phyloP scores from a whole-genome alignment of 2,797 vertebrate species.

The Crotalus adamanteus region DNA sequence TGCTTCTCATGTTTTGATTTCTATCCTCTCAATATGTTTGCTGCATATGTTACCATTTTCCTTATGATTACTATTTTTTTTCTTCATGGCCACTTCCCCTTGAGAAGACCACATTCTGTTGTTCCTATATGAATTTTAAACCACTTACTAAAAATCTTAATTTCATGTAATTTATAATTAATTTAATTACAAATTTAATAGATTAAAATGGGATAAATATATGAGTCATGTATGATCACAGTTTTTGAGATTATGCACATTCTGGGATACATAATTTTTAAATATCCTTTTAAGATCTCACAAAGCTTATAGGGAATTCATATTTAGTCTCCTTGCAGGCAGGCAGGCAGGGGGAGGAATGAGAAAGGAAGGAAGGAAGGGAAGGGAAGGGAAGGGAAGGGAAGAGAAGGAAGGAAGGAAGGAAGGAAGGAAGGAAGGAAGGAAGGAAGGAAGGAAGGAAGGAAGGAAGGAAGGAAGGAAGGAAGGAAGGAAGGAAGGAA shows the following conservation, averaged over 20 bases:
- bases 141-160: neutral
- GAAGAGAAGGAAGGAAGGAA: rapidly evolving
- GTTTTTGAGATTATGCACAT: neutral
- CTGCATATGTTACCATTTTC: neutral
- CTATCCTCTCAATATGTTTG: neutral
- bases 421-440: no score
- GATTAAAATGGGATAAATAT: neutral
- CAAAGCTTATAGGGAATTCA: neutral
- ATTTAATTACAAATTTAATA: neutral
- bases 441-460: no score
- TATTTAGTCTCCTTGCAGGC: neutral
- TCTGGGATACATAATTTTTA: neutral
- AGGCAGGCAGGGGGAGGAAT: neutral
- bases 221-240: neutral
- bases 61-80: neutral
- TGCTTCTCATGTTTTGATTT: neutral
- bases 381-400: no score
- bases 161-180: neutral
- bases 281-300: neutral
- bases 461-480: no score
- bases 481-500: neutral
- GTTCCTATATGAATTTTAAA: neutral
- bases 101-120: neutral
- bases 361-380: no score
- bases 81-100: neutral